Conservation (phyloP, 35 echinoderm and acorn worm species). For the Eucidaris tribuloides region DNA sequence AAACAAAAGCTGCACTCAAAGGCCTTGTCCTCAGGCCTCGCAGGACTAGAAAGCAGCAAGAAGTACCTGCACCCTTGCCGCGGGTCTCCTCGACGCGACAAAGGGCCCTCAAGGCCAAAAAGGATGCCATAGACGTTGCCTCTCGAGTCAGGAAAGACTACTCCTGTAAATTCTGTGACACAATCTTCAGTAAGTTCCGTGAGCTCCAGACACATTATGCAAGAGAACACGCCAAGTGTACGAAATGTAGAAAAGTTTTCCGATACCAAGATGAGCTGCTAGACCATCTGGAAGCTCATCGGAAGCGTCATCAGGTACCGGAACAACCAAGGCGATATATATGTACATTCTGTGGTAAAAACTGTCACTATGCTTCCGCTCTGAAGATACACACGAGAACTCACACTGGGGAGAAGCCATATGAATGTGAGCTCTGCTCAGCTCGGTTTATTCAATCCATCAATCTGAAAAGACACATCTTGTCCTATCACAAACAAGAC, state of each 20-base stretch:
- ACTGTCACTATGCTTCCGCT: slow-evolving; percentile 62
- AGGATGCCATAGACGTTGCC: background rate
- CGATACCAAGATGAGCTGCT: slow-evolving; percentile 28
- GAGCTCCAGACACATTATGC: slow-evolving; percentile 54
- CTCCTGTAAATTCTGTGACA: slow-evolving; percentile 64
- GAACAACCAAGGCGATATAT: slow-evolving; percentile 31
- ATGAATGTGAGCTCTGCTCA: slow-evolving; percentile 66
- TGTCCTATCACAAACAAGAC: slow-evolving; percentile 72
- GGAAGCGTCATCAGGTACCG: slow-evolving; percentile 20
- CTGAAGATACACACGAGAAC: slow-evolving; percentile 84
- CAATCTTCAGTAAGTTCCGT: slow-evolving; percentile 25
- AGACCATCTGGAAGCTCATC: slow-evolving; percentile 56
- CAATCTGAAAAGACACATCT: slow-evolving; percentile 71
- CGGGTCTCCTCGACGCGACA: slow-evolving; percentile 7
- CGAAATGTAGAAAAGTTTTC: slow-evolving; percentile 67
- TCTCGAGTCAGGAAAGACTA: slow-evolving; percentile 37
- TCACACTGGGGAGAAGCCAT: slow-evolving; percentile 89
- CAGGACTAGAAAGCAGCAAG: slow-evolving; percentile 11
- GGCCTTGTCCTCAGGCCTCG: slow-evolving; percentile 33
- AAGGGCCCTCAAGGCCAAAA: slow-evolving; percentile 8
- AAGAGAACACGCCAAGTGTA: slow-evolving; percentile 59
- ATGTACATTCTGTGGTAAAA: slow-evolving; percentile 78
- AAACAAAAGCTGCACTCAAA: slow-evolving; percentile 82
- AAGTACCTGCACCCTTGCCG: background rate
- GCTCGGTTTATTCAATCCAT: slow-evolving; percentile 87